Evolutionary conservation across 2,888 invertebrate species (phyloP).

Genomic region (Yponomeuta malinellus): DNA sequence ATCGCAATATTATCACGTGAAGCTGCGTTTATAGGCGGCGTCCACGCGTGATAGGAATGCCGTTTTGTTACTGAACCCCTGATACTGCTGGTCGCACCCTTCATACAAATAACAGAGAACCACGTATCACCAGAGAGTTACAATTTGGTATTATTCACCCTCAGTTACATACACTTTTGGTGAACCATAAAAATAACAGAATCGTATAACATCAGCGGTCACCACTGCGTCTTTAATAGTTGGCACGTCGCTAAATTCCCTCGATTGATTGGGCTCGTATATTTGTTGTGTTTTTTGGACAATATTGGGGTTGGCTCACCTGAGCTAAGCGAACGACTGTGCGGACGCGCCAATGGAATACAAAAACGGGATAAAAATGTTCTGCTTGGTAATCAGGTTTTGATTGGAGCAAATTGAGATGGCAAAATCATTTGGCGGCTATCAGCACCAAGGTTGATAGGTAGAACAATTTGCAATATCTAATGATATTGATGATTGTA

Average conservation of each 20-base stretch:
- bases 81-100: neutral
- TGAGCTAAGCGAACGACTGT: neutral
- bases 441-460: no score
- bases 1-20: neutral
- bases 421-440: neutral
- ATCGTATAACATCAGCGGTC: neutral
- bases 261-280: slow-evolving; percentile 1
- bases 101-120: neutral
- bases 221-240: neutral
- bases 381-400: neutral
- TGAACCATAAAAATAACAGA: neutral
- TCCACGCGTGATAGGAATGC: neutral
- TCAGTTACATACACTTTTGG: neutral
- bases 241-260: neutral
- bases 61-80: neutral
- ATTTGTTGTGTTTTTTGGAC: neutral
- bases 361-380: neutral
- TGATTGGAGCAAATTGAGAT: neutral
- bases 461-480: no score
- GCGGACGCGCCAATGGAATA: neutral
- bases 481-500: no score
- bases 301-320: slow-evolving; percentile 1
- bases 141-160: neutral
- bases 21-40: neutral
- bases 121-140: neutral